Evolutionary conservation across 30 jellyfish, hydroid and myxozoan species (phyloP).

Genomic region (Euphysa ruthae): DNA sequence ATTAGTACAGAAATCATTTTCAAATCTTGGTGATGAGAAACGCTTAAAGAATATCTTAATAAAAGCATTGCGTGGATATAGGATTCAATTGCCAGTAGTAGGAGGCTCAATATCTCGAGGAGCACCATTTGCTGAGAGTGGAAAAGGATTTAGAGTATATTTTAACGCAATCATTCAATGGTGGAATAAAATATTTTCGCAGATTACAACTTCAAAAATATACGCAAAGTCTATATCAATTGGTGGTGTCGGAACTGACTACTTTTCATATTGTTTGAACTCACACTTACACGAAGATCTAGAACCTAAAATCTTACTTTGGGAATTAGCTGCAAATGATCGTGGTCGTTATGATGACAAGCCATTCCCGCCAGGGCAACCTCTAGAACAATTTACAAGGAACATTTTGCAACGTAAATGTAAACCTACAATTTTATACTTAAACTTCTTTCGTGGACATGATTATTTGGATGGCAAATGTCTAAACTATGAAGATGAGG

Average conservation of each 20-base stretch:
- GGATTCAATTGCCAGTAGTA: conserved; percentile 45
- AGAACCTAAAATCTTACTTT: conserved; percentile 61
- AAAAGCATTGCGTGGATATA: conserved; percentile 55
- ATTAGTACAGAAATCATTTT: conserved; percentile 55
- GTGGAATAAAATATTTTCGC: conserved; percentile 78
- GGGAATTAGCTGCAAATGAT: conserved; percentile 98
- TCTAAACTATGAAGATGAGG: conserved; percentile 82
- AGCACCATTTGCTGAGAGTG: conserved; percentile 93
- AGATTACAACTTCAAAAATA: conserved; percentile 53
- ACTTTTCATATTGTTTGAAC: conserved; percentile 77
- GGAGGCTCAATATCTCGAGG: conserved; percentile 99
- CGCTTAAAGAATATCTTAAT: conserved; percentile 54
- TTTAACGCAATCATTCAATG: conserved; percentile 73
- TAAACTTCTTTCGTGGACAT: conserved; percentile 85
- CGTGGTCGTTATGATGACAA: conserved; percentile 86
- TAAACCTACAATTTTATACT: conserved; percentile 58
- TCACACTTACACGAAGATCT: conserved; percentile 56
- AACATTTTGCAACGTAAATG: conserved; percentile 52
- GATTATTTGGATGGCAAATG: conserved; percentile 68
- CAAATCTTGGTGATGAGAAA: conserved; percentile 69
- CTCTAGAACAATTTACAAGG: conserved; percentile 78
- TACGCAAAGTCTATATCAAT: conserved; percentile 48
- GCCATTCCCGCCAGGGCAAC: conserved; percentile 92
- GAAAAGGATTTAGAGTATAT: conserved; percentile 63
- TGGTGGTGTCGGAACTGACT: conserved; percentile 97